These are phyloP conservation scores for Neostethus bicornis DNA, from an alignment of 2,797 vertebrate species.

Conservation along the genomic window DNA sequence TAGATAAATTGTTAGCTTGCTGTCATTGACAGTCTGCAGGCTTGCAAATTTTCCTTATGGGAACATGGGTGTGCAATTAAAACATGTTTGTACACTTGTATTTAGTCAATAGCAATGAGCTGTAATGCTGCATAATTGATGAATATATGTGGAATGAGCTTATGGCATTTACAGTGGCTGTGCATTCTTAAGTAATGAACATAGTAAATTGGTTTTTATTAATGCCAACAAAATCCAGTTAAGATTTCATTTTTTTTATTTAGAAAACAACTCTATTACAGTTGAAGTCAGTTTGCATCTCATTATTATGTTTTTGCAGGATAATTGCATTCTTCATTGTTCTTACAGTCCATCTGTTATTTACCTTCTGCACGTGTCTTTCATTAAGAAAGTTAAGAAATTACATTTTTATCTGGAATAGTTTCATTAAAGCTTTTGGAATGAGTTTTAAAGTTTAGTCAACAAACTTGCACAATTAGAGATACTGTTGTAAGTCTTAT, in stretches of 20 bases:
- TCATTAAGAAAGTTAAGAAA: constrained; percentile 23
- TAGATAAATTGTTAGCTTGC: constrained; percentile 32
- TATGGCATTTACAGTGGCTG: constrained; percentile 15
- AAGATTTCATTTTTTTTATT: neutral
- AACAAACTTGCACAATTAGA: neutral
- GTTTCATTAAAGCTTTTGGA: constrained; percentile 8
- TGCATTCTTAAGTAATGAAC: constrained; percentile 22
- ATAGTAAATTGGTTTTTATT: constrained; percentile 10
- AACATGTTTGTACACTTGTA: constrained; percentile 33
- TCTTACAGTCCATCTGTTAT: constrained; percentile 52
- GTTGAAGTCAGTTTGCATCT: constrained; percentile 2
- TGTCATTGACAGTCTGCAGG: constrained; percentile 25
- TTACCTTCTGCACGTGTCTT: constrained; percentile 51
- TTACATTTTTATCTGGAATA: constrained; percentile 22
- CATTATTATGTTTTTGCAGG: constrained; percentile 10
- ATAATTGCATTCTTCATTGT: constrained; percentile 31
- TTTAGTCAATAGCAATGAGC: constrained; percentile 15
- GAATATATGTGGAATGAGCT: constrained; percentile 20
- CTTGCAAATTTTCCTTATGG: constrained; percentile 6
- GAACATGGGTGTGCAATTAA: constrained; percentile 31
- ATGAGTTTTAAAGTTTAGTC: neutral
- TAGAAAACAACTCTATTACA: constrained; percentile 12
- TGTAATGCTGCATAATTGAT: constrained; percentile 39
- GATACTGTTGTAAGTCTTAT: neutral
- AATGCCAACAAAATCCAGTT: constrained; percentile 25